Conservation (phyloP, 2,797 vertebrate species). For the Australoheros facetus region DNA sequence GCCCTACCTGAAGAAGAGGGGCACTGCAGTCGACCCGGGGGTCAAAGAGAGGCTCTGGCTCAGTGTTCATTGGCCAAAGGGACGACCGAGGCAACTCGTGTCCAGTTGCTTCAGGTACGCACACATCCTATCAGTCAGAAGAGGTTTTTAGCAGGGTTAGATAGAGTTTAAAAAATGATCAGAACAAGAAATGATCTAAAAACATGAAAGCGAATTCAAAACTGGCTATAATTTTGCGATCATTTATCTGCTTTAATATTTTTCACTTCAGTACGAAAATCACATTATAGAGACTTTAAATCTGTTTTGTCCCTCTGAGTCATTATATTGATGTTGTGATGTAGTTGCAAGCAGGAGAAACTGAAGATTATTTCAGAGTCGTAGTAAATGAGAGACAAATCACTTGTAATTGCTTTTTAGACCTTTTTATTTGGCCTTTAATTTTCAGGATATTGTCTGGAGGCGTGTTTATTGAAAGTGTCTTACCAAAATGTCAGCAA, state of each 20-base stretch:
- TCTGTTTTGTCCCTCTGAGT: neutral
- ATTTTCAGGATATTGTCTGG: conserved; percentile 4
- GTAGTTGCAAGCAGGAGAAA: neutral
- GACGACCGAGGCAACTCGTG: conserved; percentile 82
- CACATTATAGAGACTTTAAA: neutral
- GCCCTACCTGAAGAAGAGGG: conserved; percentile 91
- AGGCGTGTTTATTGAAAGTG: neutral
- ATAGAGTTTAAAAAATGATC: neutral
- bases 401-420: neutral
- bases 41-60: conserved; percentile 95
- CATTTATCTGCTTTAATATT: neutral
- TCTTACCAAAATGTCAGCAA: neutral
- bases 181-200: neutral
- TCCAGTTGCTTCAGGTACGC: conserved; percentile 92
- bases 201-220: too few relatives aligned
- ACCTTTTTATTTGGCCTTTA: neutral
- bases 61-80: conserved; percentile 88
- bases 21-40: conserved; percentile 82
- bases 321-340: neutral
- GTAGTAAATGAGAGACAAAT: neutral
- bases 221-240: too few relatives aligned
- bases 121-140: neutral
- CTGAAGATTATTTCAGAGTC: neutral
- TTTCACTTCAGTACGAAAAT: neutral
- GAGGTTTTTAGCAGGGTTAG: neutral